Percentiles rank a stretch among this genome's conserved stretches.
These are phyloP conservation scores for Corbicula japonica DNA, from an alignment of 2,888 invertebrate genomes.

Conservation along the genomic window DNA sequence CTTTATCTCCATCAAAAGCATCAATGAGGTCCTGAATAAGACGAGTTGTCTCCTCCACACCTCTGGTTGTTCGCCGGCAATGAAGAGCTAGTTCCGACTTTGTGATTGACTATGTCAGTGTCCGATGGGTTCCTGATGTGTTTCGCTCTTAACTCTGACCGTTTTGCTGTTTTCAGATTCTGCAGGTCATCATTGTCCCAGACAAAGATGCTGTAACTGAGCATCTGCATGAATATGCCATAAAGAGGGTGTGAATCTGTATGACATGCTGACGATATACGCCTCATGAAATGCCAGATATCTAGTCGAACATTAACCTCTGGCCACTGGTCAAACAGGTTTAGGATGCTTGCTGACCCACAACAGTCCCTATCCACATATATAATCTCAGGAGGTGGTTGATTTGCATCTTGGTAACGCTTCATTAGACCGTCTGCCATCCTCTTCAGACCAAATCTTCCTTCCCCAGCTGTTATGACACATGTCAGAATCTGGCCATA, in stretches of 20 bases:
- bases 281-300: conserved; percentile 71
- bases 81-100: conserved; percentile 60
- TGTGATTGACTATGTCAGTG: conserved; percentile 42
- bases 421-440: conserved; percentile 64
- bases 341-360: conserved; percentile 15
- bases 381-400: conserved; percentile 56
- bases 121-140: conserved; percentile 32
- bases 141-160: conserved; percentile 40
- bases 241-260: conserved; percentile 68
- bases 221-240: conserved; percentile 64
- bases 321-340: conserved; percentile 35
- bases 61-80: conserved; percentile 64
- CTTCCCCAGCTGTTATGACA: conserved; percentile 70
- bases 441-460: conserved; percentile 41
- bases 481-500: conserved; percentile 67
- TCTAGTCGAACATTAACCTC: conserved; percentile 56
- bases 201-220: conserved; percentile 54
- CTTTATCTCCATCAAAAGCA: conserved; percentile 37
- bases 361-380: conserved; percentile 73
- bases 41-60: not conserved
- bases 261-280: conserved; percentile 42
- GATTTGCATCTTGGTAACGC: conserved; percentile 51
- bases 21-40: conserved; percentile 32
- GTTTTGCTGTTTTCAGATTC: conserved; percentile 55
- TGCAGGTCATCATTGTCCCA: conserved; percentile 34